A percentile compares a stretch with the other conserved stretches of the same genome.
phyloP scores from a whole-genome alignment of 2,888 invertebrate species.

The Ichneumoninae sp. region DNA sequence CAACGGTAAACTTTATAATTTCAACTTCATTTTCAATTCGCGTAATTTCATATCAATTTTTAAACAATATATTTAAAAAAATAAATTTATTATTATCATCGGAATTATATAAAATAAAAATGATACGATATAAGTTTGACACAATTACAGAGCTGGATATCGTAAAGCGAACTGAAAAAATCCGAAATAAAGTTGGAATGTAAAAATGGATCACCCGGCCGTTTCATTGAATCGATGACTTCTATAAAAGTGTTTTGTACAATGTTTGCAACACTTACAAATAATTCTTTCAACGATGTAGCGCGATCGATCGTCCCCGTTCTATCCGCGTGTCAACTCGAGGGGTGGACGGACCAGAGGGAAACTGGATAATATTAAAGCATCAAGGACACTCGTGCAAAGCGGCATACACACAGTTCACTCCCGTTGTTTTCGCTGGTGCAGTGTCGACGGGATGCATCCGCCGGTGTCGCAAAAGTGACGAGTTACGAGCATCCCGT shows the following conservation, averaged over 20 bases:
- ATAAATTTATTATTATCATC: too few relatives aligned
- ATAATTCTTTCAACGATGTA: neutral
- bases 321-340: conserved; percentile 11
- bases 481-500: conserved; percentile 39
- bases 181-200: too few relatives aligned
- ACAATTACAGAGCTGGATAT: too few relatives aligned
- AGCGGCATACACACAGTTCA: conserved; percentile 21
- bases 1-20: too few relatives aligned
- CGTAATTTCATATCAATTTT: too few relatives aligned
- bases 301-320: neutral
- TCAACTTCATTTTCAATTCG: too few relatives aligned
- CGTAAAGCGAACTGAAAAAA: too few relatives aligned
- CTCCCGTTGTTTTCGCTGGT: conserved; percentile 52
- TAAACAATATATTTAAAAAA: too few relatives aligned
- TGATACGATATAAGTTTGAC: too few relatives aligned
- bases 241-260: neutral
- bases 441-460: conserved; percentile 10
- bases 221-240: neutral
- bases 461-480: conserved; percentile 21
- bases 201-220: neutral
- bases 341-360: conserved; percentile 1
- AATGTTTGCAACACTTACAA: neutral
- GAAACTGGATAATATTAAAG: conserved; percentile 10
- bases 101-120: too few relatives aligned
- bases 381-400: conserved; percentile 15